Evolutionary conservation across 1,140 invertebrate species (phyloP), one percentile per base, ranked within the genome.

Genomic region (Meloidogyne hapla): DNA sequence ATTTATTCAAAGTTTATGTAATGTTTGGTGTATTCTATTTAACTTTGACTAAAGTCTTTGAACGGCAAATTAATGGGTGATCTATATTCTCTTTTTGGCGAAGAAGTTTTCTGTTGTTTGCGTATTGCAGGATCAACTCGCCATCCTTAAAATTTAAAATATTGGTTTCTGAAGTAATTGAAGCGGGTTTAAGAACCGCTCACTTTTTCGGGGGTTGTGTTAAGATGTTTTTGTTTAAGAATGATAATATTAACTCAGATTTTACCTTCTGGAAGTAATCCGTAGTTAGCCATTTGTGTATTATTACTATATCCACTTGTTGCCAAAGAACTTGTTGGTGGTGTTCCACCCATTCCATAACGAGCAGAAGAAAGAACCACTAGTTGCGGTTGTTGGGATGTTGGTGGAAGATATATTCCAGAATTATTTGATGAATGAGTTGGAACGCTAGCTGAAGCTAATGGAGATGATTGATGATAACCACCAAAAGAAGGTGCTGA

Each of bases 21-120:
- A n/a, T n/a, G n/a, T n/a, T n/a, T n/a, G n/a, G n/a, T n/a, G n/a
- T 18, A 81, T 38, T 13, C 8, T 80, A 28, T 62, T 71, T 33
- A 75, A 42, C 12, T 42, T 45, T 81, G 81, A 79, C 76, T 80
- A 65, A 83, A 81, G 38, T 81, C 80, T 76, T 81, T 81, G 23
- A 83, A 81, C 3, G 80, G 80, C 21, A 81, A 26, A 82, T 72
- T 75, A 13, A 64, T 33, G 10, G 72, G 72, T 48, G n/a, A 80
- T 40, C 42, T 48, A 10, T 80, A 80, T n/a, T 80, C 78, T 13
- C 77, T 79, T 0, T 26, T 45, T 4, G 77, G 77, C 23, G 77
- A 80, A n/a, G 75, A 40, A 15, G 77, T 79, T n/a, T 78, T 78
- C n/a, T 33, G 62, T 23, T 79, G 77, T 56, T 71, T 78, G 18